Evolutionary conservation across 2,888 invertebrate genomes (phyloP).

Genomic region (Cryptus armator): DNA sequence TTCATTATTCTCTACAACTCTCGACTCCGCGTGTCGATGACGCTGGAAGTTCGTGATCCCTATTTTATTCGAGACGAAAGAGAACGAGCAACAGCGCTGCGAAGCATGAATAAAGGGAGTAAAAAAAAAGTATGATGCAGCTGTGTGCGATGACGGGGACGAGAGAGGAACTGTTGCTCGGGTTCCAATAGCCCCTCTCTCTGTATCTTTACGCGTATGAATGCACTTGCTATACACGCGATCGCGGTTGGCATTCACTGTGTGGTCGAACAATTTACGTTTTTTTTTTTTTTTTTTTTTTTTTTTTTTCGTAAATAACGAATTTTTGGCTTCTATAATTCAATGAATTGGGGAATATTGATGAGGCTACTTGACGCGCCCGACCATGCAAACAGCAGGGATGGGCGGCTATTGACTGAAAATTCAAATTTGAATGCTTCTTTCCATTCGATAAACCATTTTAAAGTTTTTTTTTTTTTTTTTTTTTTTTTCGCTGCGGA

Average conservation of each 20-base stretch:
- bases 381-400: background rate
- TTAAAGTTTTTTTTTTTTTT: background rate
- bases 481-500: background rate
- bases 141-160: slow-evolving; percentile 65
- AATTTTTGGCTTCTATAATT: background rate
- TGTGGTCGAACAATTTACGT: background rate
- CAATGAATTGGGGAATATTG: background rate
- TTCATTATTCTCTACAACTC: slow-evolving; percentile 3
- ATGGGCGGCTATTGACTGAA: background rate
- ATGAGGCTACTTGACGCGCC: background rate
- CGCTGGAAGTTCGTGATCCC: slow-evolving; percentile 65
- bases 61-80: slow-evolving; percentile 45
- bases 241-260: slow-evolving; percentile 24
- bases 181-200: slow-evolving; percentile 31
- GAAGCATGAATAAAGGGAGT: slow-evolving; percentile 36
- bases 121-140: slow-evolving; percentile 44
- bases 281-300: background rate
- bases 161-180: slow-evolving; percentile 45
- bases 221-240: slow-evolving; percentile 61
- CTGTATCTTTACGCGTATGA: slow-evolving; percentile 40
- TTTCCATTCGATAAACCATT: background rate
- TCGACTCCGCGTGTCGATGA: slow-evolving; percentile 29
- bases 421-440: background rate
- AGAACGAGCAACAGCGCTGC: slow-evolving; percentile 40
- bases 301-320: slow-evolving; percentile 13